Base-by-base conservation (phyloP, 92 coral and sea anemone species). In the Umimayanthus kanabou region DNA sequence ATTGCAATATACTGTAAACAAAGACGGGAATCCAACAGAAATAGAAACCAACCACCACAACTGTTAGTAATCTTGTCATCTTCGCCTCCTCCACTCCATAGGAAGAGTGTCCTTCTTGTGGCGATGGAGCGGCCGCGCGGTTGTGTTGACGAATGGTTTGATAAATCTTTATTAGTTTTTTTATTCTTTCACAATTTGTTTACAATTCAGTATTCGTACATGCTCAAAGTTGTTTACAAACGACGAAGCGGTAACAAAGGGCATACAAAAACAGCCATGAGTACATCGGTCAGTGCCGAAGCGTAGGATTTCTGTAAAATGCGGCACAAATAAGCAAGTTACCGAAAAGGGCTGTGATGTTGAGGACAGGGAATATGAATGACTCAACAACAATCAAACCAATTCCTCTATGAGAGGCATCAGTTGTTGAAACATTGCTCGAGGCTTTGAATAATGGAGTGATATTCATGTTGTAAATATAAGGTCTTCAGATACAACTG, bases 321-420 rank as follows among this genome's bases (percentile, higher is more conserved):
- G n/a, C n/a, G n/a, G 23, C 73, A 3, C 28, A 66, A 66, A 66
- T 29, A 4, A 66, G 73, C 30, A 66, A 66, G 73, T 66, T 66
- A 22, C 73, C 73, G 11, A 66, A 29, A 66, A 66, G 73, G 29
- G 73, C 73, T 66, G 28, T 20, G 73, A 66, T 66, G 23, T 66
- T 66, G 25, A 66, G 73, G 8, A 66, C 28, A 9, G 23, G 26
- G 73, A 22, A 66, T 29, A 66, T 66, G 73, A 29, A 66, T 3
- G 73, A 66, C 73, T 66, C 73, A 22, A 66, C 73, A 66, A 66
- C 73, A 66, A 66, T 26, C 73, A 66, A 22, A 66, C 10, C 25
- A 23, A 66, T 66, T 66, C 73, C 73, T 66, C 73, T 66, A 66
- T 29, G 73, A 66, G 73, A 66, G 73, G 73, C 73, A 66, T 15